Evolutionary conservation across 2,113 vertebrate genomes (phyloP).

Genomic region (Microtus oregoni): DNA sequence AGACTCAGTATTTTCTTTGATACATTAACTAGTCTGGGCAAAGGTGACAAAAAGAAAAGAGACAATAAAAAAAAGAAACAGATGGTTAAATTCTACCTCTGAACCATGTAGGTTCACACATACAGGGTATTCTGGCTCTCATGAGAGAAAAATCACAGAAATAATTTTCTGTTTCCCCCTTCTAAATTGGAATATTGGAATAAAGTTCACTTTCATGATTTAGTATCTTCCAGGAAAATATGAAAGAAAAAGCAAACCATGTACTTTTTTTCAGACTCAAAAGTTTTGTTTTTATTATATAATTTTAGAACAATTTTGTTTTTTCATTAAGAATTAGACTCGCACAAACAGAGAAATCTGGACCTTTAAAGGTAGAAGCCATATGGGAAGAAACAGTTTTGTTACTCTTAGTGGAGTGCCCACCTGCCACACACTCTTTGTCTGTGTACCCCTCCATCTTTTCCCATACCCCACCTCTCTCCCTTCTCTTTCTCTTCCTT

Average conservation of each 20-base stretch:
- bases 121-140: conserved; percentile 53
- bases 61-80: conserved; percentile 49
- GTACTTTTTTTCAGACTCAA: conserved; percentile 44
- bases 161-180: conserved; percentile 19
- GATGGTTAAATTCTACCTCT: conserved; percentile 72
- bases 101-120: conserved; percentile 30
- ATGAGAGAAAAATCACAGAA: conserved; percentile 61
- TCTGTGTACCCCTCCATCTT: background rate
- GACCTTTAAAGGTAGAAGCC: background rate
- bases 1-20: conserved; percentile 78
- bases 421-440: background rate
- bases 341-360: background rate
- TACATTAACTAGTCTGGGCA: conserved; percentile 77
- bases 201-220: conserved; percentile 22
- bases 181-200: conserved; percentile 33
- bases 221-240: conserved; percentile 47
- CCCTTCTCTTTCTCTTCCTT: background rate
- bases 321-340: conserved; percentile 39
- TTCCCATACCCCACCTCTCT: background rate
- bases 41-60: conserved; percentile 64
- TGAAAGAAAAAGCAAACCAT: conserved; percentile 48
- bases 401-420: background rate
- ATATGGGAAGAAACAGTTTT: background rate
- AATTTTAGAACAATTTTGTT: background rate
- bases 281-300: conserved; percentile 5